A percentile compares a stretch with the other conserved stretches of the same genome.
Conservation (phyloP, 2,113 vertebrate species). For the Alligator sinensis region DNA sequence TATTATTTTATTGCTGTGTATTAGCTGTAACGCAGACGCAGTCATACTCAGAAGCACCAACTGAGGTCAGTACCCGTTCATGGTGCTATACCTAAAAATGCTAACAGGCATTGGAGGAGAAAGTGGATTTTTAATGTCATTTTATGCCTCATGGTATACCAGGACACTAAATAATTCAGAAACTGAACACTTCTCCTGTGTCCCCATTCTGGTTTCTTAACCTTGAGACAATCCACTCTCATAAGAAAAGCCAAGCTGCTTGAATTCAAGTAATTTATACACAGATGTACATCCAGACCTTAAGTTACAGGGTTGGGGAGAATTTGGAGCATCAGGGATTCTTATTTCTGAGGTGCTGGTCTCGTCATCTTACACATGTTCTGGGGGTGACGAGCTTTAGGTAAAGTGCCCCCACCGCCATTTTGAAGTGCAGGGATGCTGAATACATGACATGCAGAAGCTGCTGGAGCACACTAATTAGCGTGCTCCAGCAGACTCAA, state of each 20-base stretch:
- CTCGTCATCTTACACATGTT: background rate
- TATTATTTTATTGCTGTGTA: background rate
- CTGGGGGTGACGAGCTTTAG: no score
- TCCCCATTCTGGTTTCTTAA: background rate
- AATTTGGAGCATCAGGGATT: no score
- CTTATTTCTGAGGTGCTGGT: background rate
- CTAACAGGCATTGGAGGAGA: background rate
- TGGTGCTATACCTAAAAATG: background rate
- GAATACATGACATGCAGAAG: no score
- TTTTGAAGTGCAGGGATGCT: no score
- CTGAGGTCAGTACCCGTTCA: background rate
- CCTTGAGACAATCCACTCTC: background rate
- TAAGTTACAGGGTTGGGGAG: background rate
- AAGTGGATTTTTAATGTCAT: background rate
- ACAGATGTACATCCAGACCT: background rate
- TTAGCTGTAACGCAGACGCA: background rate
- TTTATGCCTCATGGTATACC: background rate
- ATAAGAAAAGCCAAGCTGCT: background rate
- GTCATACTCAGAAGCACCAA: background rate
- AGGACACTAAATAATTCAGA: background rate
- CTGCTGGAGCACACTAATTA: no score
- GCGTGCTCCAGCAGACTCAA: no score
- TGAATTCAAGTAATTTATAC: background rate
- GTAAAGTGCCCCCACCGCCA: no score
- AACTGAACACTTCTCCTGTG: background rate